phyloP scores from a whole-genome alignment of 2,113 vertebrate species.

The Chaenogobius annularis region DNA sequence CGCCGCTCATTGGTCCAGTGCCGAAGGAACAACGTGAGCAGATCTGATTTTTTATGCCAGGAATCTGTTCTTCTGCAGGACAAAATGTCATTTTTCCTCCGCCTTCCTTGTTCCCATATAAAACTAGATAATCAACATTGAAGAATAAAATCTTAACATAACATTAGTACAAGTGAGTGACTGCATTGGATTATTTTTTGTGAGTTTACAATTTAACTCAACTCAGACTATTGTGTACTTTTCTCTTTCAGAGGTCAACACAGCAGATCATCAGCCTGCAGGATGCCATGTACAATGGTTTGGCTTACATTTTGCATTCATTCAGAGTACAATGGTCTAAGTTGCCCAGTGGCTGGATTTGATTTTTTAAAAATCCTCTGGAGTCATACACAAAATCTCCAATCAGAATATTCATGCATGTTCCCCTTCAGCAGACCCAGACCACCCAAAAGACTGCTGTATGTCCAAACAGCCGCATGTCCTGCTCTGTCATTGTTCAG shows the following conservation, averaged over 20 bases:
- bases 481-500: slow-evolving; percentile 37
- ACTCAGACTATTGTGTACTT: not conserved
- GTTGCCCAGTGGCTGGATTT: not conserved
- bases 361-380: slow-evolving; percentile 25
- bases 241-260: not conserved
- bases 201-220: not conserved
- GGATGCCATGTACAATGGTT: not conserved
- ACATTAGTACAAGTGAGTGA: not conserved
- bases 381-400: slow-evolving; percentile 21
- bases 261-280: not conserved
- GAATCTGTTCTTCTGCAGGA: slow-evolving; percentile 37
- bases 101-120: not conserved
- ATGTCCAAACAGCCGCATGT: slow-evolving; percentile 26
- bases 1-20: slow-evolving; percentile 40
- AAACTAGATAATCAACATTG: not conserved
- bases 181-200: not conserved
- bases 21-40: slow-evolving; percentile 41
- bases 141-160: not conserved
- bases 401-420: slow-evolving; percentile 27
- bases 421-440: slow-evolving; percentile 26
- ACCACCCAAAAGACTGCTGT: slow-evolving; percentile 61
- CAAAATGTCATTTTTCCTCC: slow-evolving; percentile 32
- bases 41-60: slow-evolving; percentile 37
- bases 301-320: not conserved
- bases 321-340: not conserved